These are phyloP conservation scores for Meiosimyza platycephala DNA, from an alignment of 2,888 invertebrate genomes.

Conservation along the genomic window DNA sequence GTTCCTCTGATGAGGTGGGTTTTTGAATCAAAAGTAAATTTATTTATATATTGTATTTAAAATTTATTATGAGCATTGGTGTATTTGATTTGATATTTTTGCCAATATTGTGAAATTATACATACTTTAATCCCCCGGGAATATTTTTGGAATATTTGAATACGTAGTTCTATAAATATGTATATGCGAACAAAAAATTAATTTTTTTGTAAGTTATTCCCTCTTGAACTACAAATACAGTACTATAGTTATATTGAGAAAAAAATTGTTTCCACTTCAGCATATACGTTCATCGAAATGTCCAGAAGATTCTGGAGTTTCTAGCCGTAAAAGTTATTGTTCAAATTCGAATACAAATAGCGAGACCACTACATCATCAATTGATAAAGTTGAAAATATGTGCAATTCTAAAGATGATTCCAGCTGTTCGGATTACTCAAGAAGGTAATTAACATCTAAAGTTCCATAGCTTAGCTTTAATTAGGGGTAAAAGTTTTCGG, in stretches of 20 bases:
- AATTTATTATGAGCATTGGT: no score
- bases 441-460: slow-evolving; percentile 63
- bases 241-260: no score
- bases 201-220: not conserved
- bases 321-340: slow-evolving; percentile 68
- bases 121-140: no score
- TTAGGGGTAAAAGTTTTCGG: not conserved
- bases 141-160: not conserved
- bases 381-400: slow-evolving; percentile 61
- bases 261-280: not conserved
- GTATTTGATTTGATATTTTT: no score
- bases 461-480: slow-evolving; percentile 4
- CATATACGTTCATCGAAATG: slow-evolving; percentile 51
- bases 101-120: no score
- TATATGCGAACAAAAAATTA: not conserved
- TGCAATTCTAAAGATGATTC: slow-evolving; percentile 62
- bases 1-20: slow-evolving; percentile 59
- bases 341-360: slow-evolving; percentile 69
- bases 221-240: no score
- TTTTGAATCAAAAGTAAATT: not conserved
- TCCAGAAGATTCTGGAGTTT: slow-evolving; percentile 68
- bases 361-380: slow-evolving; percentile 69
- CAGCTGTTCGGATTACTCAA: slow-evolving; percentile 68
- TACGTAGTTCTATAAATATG: not conserved
- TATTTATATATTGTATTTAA: slow-evolving; percentile 16